These are phyloP conservation scores for Carposina sasakii DNA, from an alignment of 1,140 invertebrate species.

Conservation along the genomic window DNA sequence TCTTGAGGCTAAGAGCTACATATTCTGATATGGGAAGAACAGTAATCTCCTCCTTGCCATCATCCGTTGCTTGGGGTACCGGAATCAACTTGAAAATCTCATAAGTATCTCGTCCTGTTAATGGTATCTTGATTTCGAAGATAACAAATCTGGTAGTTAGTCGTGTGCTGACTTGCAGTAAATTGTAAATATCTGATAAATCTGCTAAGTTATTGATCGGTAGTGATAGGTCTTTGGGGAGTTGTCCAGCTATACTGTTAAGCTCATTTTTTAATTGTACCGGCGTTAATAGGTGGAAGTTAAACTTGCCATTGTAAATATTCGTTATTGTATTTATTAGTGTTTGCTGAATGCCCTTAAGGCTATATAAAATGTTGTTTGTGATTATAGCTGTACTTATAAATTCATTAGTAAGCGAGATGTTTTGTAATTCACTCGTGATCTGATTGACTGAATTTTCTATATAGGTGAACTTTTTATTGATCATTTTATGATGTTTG, in stretches of 20 bases:
- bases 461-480: slow-evolving; percentile 3
- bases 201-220: slow-evolving; percentile 8
- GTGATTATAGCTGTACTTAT: slow-evolving; percentile 7
- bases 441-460: neutral
- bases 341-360: slow-evolving; percentile 15
- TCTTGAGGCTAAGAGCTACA: neutral
- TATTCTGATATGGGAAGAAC: neutral
- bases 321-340: slow-evolving; percentile 16
- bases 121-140: slow-evolving; percentile 3
- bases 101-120: neutral
- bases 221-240: slow-evolving; percentile 15
- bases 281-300: slow-evolving; percentile 17
- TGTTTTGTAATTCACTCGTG: slow-evolving; percentile 9
- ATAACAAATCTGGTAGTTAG: neutral
- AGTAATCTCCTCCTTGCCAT: neutral
- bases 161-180: neutral
- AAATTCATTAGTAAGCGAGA: slow-evolving; percentile 11
- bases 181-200: neutral
- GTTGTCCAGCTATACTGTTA: slow-evolving; percentile 11
- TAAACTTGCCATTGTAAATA: slow-evolving; percentile 19
- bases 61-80: neutral
- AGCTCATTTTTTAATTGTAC: slow-evolving; percentile 15
- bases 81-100: neutral
- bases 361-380: slow-evolving; percentile 13
- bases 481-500: slow-evolving; percentile 15